These are phyloP conservation scores for Drosophila ercepeae DNA, from an alignment of 1,140 invertebrate species.

Conservation along the genomic window DNA sequence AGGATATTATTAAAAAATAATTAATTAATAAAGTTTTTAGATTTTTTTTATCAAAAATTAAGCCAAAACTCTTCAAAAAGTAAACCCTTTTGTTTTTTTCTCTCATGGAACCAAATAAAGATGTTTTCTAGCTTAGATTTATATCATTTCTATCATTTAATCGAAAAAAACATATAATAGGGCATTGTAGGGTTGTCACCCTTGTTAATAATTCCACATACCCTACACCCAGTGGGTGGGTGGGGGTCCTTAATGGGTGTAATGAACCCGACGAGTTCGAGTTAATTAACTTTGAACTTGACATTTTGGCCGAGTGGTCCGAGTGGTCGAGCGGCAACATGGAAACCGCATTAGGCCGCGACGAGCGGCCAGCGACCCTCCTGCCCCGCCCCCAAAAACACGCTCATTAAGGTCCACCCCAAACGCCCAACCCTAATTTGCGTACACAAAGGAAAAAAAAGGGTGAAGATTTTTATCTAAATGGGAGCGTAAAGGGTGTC, in stretches of 20 bases:
- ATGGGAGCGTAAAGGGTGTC: too few species aligned
- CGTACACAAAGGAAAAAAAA: background rate
- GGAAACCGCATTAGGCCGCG: conserved; percentile 59
- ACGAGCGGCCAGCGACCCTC: background rate
- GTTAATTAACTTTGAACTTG: conserved; percentile 79
- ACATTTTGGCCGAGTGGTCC: conserved; percentile 52
- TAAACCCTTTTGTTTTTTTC: too few species aligned
- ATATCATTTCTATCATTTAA: too few species aligned
- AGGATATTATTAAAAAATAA: too few species aligned
- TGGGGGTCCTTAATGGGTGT: conserved; percentile 5
- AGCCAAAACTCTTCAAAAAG: too few species aligned
- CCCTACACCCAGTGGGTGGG: background rate
- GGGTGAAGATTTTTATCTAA: too few species aligned
- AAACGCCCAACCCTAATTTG: conserved; percentile 12
- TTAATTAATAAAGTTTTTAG: too few species aligned
- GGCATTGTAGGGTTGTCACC: background rate
- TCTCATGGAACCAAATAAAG: too few species aligned
- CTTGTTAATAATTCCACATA: background rate
- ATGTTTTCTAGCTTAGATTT: too few species aligned
- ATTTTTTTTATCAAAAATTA: too few species aligned
- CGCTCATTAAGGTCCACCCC: conserved; percentile 46
- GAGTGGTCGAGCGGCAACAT: conserved; percentile 26
- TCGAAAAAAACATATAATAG: too few species aligned
- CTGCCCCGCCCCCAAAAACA: conserved; percentile 25
- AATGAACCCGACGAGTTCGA: conserved; percentile 24